Percentiles rank a stretch among this genome's conserved stretches.
Conservation (phyloP, 2,888 invertebrate genomes). For the Campaea margaritaria region DNA sequence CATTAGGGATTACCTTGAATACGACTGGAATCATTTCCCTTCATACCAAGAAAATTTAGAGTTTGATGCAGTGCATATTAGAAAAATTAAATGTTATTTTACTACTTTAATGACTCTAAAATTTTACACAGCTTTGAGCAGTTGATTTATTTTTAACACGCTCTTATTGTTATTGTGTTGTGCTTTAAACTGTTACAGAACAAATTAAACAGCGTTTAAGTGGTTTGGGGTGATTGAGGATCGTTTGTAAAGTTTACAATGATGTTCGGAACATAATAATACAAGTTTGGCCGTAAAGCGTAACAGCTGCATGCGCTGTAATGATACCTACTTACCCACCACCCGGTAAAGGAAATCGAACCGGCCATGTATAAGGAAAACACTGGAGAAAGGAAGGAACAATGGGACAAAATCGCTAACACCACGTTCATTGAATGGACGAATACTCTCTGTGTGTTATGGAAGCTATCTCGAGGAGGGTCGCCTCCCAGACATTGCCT, state of each 20-base stretch:
- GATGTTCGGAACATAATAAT: constrained; percentile 73
- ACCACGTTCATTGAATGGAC: constrained; percentile 59
- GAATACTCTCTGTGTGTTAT: constrained; percentile 51
- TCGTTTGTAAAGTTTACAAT: constrained; percentile 68
- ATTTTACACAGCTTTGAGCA: constrained; percentile 1
- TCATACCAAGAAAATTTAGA: constrained; percentile 52
- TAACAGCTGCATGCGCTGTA: constrained; percentile 78
- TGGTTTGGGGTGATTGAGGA: constrained; percentile 54
- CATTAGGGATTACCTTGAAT: neutral
- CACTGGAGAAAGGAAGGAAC: constrained; percentile 56
- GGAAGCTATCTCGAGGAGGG: constrained; percentile 58
- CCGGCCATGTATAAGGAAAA: constrained; percentile 62
- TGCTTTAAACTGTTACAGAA: constrained; percentile 28
- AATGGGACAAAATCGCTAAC: constrained; percentile 52
- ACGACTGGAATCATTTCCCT: constrained; percentile 20
- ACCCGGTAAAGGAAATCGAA: constrained; percentile 57
- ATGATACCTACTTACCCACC: constrained; percentile 59
- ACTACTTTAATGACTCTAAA: constrained; percentile 4
- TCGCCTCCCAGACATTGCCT: constrained; percentile 51
- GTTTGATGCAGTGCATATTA: constrained; percentile 62
- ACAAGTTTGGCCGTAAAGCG: constrained; percentile 77
- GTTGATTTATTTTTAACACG: no score
- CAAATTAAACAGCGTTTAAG: constrained; percentile 36
- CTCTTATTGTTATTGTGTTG: constrained; percentile 16
- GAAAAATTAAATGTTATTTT: constrained; percentile 47